A percentile compares a stretch with the other conserved stretches of the same genome.
Conservation (phyloP, 2,888 invertebrate species). For the Uropetala carovei region DNA sequence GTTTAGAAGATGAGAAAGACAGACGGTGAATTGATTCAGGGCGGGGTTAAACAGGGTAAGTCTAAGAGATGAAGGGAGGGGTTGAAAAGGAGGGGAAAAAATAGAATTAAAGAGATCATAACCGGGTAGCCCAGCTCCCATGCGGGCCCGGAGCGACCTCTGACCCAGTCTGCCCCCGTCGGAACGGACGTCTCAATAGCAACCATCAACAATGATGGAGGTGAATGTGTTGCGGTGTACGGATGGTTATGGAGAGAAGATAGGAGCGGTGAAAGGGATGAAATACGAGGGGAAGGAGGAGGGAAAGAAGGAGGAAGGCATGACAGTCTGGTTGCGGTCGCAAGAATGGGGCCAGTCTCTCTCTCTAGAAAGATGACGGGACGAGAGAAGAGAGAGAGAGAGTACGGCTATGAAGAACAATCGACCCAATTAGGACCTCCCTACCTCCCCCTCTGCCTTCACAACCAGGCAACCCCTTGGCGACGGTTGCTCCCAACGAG, state of each 20-base stretch:
- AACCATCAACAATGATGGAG: constrained; percentile 13
- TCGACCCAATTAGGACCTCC: neutral
- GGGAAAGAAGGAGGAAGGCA: neutral
- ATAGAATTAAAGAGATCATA: neutral
- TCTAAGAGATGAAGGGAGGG: neutral
- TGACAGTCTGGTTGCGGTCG: neutral
- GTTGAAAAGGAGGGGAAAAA: neutral
- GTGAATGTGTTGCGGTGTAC: constrained; percentile 11
- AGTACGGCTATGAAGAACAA: constrained; percentile 13
- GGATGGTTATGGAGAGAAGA: neutral
- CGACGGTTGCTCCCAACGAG: neutral
- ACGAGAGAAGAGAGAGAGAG: neutral
- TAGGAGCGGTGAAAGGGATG: neutral
- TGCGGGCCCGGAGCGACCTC: neutral
- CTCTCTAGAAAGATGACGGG: neutral
- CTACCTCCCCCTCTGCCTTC: neutral
- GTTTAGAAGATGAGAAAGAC: neutral
- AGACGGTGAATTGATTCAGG: neutral
- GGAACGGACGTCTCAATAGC: constrained; percentile 35
- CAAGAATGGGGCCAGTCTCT: neutral
- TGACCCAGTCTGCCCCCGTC: neutral
- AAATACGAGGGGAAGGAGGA: neutral
- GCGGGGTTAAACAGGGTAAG: neutral
- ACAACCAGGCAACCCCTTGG: too few species aligned
- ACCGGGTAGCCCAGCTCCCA: neutral